These are phyloP conservation scores for Dasyurus viverrinus DNA, from an alignment of 2,113 vertebrate species.

Conservation along the genomic window DNA sequence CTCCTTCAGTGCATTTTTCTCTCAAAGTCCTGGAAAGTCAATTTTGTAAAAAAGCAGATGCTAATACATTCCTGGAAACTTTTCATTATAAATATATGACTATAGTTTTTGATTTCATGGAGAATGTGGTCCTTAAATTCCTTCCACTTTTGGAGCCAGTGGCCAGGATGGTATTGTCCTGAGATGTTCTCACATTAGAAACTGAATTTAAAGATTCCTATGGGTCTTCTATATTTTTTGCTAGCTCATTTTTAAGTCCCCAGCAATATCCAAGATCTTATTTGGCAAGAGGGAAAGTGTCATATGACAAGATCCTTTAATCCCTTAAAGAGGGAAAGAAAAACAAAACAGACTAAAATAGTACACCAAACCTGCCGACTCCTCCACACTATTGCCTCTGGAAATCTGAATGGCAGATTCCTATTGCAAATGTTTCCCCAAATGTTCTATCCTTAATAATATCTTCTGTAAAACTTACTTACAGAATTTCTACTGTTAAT, in stretches of 20 bases:
- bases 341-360: slow-evolving; percentile 19
- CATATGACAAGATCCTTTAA: slow-evolving; percentile 49
- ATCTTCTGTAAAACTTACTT: slow-evolving; percentile 30
- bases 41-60: not conserved
- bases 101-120: not conserved
- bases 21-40: not conserved
- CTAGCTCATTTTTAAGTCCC: not conserved
- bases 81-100: not conserved
- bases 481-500: slow-evolving; percentile 18
- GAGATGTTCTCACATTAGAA: slow-evolving; percentile 15
- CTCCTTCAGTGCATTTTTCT: not conserved
- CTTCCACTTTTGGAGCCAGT: slow-evolving; percentile 25
- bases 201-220: slow-evolving; percentile 56
- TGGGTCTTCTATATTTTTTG: slow-evolving; percentile 21
- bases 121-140: not conserved
- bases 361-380: not conserved
- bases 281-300: slow-evolving; percentile 37
- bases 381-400: slow-evolving; percentile 23
- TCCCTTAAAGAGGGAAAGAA: slow-evolving; percentile 35
- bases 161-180: slow-evolving; percentile 18
- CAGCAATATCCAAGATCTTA: slow-evolving; percentile 42
- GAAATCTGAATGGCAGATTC: slow-evolving; percentile 5
- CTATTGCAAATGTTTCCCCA: slow-evolving; percentile 18
- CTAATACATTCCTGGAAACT: not conserved
- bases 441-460: slow-evolving; percentile 30